Evolutionary conservation across 2,113 vertebrate genomes (phyloP).

Genomic region (Coptodon rendalli): DNA sequence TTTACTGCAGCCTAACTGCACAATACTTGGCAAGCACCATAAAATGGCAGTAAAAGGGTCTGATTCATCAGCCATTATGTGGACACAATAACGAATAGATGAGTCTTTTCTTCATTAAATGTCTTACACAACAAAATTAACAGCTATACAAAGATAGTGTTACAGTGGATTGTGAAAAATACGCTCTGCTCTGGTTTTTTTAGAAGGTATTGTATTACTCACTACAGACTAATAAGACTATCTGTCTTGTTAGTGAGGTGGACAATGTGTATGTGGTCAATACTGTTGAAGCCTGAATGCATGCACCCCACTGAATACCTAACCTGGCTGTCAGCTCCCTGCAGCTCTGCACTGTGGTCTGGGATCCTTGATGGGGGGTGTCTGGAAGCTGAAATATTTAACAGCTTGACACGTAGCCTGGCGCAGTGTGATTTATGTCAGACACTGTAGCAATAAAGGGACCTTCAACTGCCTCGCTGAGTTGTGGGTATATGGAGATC

Average conservation of each 20-base stretch:
- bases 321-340: neutral
- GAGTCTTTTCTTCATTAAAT: neutral
- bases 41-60: neutral
- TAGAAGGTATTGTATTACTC: neutral
- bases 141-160: neutral
- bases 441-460: neutral
- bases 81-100: constrained; percentile 9
- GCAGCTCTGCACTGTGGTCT: neutral
- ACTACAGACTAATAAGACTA: neutral
- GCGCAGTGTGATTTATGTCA: constrained; percentile 23
- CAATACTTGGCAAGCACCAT: constrained; percentile 13
- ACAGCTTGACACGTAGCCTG: constrained; percentile 24
- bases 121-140: neutral
- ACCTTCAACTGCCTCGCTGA: neutral
- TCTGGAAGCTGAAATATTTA: constrained; percentile 44
- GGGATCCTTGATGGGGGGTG: neutral
- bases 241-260: neutral
- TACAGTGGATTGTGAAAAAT: neutral
- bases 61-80: constrained; percentile 15
- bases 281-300: neutral
- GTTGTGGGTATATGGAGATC: neutral
- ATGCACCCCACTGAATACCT: neutral
- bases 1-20: neutral
- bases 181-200: neutral
- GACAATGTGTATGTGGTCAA: neutral